These are phyloP conservation scores for Drosophila vallismaia DNA, from an alignment of 2,888 invertebrate species.

Conservation along the genomic window DNA sequence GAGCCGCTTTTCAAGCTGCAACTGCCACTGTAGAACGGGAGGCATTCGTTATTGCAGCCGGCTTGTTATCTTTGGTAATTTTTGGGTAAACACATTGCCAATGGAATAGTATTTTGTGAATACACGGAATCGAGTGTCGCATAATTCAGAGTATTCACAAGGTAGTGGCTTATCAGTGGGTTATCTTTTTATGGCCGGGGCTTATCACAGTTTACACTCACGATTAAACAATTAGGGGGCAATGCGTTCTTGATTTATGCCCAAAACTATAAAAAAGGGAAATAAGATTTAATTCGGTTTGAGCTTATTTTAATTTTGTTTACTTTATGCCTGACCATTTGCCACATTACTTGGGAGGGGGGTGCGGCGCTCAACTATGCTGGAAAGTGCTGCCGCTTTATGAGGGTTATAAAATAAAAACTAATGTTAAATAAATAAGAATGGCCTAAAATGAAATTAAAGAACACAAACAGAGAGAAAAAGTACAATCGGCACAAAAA, in stretches of 20 bases:
- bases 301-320: slow-evolving; percentile 22
- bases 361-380: slow-evolving; percentile 3
- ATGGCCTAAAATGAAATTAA: slow-evolving; percentile 65
- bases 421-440: slow-evolving; percentile 73
- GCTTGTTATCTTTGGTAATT: slow-evolving; percentile 37
- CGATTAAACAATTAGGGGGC: slow-evolving; percentile 35
- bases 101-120: slow-evolving; percentile 8
- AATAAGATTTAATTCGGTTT: slow-evolving; percentile 11
- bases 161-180: slow-evolving; percentile 32
- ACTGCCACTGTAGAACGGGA: slow-evolving; percentile 19
- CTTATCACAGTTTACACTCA: slow-evolving; percentile 34
- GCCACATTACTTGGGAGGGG: no score
- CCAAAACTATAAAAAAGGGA: slow-evolving; percentile 8
- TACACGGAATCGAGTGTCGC: slow-evolving; percentile 1
- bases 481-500: slow-evolving; percentile 50
- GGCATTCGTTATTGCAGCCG: slow-evolving; percentile 12
- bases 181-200: slow-evolving; percentile 30
- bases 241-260: slow-evolving; percentile 31
- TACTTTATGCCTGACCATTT: slow-evolving; percentile 10
- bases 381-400: slow-evolving; percentile 20
- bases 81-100: slow-evolving; percentile 18
- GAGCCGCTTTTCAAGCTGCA: slow-evolving; percentile 18
- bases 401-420: slow-evolving; percentile 56
- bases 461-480: slow-evolving; percentile 28
- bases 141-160: slow-evolving; percentile 22